Conservation (phyloP, 2,888 invertebrate genomes). For the Tipula helvola region DNA sequence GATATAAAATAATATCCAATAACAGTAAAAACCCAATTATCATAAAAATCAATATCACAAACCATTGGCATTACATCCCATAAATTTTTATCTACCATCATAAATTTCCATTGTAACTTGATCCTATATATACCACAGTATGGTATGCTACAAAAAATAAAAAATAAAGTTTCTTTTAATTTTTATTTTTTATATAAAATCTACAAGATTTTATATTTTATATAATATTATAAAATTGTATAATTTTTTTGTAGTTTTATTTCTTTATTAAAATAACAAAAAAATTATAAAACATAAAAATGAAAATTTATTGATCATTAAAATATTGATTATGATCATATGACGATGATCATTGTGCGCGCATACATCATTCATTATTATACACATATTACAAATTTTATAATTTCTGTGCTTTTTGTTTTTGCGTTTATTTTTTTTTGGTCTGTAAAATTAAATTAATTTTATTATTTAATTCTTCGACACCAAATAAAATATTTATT, state of each 20-base stretch:
- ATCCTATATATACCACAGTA: neutral
- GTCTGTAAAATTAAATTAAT: neutral
- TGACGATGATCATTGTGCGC: neutral
- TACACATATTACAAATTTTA: neutral
- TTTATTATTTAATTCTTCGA: neutral
- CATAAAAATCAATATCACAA: slow-evolving; percentile 4
- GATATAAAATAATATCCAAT: neutral
- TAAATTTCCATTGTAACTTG: neutral
- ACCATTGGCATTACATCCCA: neutral
- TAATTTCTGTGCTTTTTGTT: neutral
- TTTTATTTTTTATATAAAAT: neutral
- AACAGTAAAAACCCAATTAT: slow-evolving; percentile 4
- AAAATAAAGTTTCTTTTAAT: neutral
- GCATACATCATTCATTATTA: neutral
- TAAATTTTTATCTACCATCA: slow-evolving; percentile 4
- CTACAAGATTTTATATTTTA: neutral
- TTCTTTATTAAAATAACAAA: neutral
- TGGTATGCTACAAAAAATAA: neutral
- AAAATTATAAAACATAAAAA: neutral
- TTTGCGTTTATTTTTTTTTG: neutral
- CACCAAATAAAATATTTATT: neutral
- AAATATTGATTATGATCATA: neutral
- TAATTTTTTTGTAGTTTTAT: neutral
- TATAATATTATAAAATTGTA: neutral
- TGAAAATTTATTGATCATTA: neutral